phyloP scores from a whole-genome alignment of 1,140 invertebrate species.

The Caenorhabditis brenneri region DNA sequence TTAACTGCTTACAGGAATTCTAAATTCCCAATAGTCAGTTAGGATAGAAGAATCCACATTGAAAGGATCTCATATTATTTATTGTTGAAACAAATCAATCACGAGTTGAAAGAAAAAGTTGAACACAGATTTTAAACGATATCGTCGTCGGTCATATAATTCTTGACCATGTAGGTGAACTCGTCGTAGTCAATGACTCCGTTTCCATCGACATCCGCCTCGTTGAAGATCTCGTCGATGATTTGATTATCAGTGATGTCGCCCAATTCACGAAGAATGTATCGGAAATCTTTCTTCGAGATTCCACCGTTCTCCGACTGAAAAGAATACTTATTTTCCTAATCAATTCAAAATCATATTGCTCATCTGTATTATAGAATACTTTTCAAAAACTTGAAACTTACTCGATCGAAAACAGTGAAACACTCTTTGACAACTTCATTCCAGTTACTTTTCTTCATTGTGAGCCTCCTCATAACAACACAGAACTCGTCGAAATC shows the following conservation, averaged over 20 bases:
- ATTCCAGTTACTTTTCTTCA: constrained; percentile 69
- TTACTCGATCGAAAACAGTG: constrained; percentile 67
- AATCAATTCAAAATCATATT: too few species aligned
- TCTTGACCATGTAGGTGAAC: constrained; percentile 58
- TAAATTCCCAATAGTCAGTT: too few species aligned
- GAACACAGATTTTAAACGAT: constrained; percentile 45
- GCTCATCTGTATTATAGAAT: too few species aligned
- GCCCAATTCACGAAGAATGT: constrained; percentile 67
- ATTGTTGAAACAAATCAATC: neutral
- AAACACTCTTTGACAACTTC: constrained; percentile 69
- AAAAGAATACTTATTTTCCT: too few species aligned
- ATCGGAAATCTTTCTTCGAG: constrained; percentile 67
- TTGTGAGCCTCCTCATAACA: constrained; percentile 68
- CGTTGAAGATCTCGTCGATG: constrained; percentile 66
- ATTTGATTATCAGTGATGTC: constrained; percentile 64
- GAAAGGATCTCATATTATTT: too few species aligned
- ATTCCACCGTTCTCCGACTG: constrained; percentile 67
- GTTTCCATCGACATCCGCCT: constrained; percentile 57
- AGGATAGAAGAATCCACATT: too few species aligned
- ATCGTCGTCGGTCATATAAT: constrained; percentile 58
- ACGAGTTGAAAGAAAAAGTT: neutral
- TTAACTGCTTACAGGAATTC: too few species aligned
- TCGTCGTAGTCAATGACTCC: constrained; percentile 59
- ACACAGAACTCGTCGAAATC: constrained; percentile 66
- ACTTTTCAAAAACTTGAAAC: neutral